Evolutionary conservation across 2,797 vertebrate genomes (phyloP).

Genomic region (Dendrocincla fuliginosa): DNA sequence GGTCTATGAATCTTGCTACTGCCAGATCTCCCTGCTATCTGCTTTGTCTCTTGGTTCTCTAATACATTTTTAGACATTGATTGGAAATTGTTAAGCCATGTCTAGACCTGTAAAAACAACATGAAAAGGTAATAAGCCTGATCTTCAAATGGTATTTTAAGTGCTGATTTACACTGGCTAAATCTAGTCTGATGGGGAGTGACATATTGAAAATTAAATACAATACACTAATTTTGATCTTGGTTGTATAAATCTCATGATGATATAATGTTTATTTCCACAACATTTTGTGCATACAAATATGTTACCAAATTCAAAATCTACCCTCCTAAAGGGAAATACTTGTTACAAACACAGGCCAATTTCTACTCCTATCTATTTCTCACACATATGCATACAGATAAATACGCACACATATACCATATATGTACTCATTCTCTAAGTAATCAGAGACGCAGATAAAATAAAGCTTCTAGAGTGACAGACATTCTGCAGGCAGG

Average conservation of each 20-base stretch:
- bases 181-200: conserved; percentile 15
- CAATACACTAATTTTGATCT: not conserved
- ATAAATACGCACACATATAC: conserved; percentile 13
- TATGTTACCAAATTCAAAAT: not conserved
- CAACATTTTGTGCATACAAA: not conserved
- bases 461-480: conserved; percentile 81
- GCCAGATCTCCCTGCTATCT: not conserved
- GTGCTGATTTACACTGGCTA: conserved; percentile 36
- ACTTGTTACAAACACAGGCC: not conserved
- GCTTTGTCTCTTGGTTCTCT: not conserved
- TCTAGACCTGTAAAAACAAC: conserved; percentile 48
- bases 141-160: conserved; percentile 49
- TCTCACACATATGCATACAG: not conserved
- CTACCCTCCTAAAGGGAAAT: not conserved
- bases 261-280: not conserved
- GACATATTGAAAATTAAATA: conserved; percentile 50
- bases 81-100: conserved; percentile 52
- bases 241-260: not conserved
- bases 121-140: conserved; percentile 21
- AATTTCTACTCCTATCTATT: not conserved
- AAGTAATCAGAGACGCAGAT: conserved; percentile 73
- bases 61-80: conserved; percentile 37
- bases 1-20: not conserved
- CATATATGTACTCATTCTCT: conserved; percentile 65
- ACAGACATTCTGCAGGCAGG: conserved; percentile 89